Conservation (phyloP, 2,797 vertebrate species). For the Syngnathus acus region DNA sequence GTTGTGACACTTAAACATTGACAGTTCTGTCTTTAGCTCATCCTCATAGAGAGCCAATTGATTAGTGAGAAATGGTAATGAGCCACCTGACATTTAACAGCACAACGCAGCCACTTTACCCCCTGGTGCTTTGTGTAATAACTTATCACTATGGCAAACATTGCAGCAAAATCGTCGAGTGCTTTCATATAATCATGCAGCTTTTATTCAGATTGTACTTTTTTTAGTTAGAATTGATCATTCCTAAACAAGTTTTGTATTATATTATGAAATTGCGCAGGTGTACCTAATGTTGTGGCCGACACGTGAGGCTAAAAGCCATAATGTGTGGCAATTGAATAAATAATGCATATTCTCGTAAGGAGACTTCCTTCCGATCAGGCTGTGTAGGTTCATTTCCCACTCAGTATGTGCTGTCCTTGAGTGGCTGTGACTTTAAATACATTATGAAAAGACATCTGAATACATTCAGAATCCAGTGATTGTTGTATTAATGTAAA, state of each 20-base stretch:
- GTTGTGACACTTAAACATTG: slow-evolving; percentile 9
- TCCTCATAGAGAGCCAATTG: slow-evolving; percentile 44
- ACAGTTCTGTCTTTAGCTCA: not conserved
- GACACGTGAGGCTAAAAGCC: not conserved
- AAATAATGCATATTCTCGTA: not conserved
- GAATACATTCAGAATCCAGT: no score
- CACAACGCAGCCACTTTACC: slow-evolving; percentile 48
- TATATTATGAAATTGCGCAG: not conserved
- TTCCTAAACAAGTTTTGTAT: not conserved
- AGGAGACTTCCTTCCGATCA: not conserved
- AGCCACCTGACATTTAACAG: slow-evolving; percentile 71
- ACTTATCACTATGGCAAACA: slow-evolving; percentile 10
- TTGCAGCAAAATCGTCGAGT: not conserved
- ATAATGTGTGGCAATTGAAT: not conserved
- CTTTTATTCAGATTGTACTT: not conserved
- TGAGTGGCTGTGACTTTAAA: not conserved
- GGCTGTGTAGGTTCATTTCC: not conserved
- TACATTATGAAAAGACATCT: no score
- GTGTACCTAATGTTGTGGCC: not conserved
- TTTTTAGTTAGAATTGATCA: not conserved
- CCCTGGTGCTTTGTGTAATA: slow-evolving; percentile 45
- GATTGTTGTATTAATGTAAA: not conserved
- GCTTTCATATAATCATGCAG: not conserved
- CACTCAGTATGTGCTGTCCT: not conserved
- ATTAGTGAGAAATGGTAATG: slow-evolving; percentile 67